Percentiles rank a stretch among this genome's conserved stretches.
phyloP scores from a whole-genome alignment of 2,113 vertebrate genomes.

The Tetrao urogallus region DNA sequence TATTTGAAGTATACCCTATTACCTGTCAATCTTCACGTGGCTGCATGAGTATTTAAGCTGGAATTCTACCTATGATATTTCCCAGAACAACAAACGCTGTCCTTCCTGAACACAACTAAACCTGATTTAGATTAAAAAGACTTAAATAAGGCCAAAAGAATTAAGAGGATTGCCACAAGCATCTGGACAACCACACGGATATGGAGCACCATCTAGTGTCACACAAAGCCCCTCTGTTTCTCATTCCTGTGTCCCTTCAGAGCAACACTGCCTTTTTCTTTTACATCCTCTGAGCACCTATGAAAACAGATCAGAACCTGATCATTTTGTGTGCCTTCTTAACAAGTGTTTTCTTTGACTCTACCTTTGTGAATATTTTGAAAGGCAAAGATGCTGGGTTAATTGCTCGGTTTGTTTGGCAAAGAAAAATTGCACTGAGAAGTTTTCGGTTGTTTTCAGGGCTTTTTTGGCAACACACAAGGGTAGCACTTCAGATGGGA shows the following conservation, averaged over 20 bases:
- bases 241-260: no score
- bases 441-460: background rate
- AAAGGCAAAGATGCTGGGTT: background rate
- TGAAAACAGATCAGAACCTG: background rate
- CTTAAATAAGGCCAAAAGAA: background rate
- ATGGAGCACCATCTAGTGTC: background rate
- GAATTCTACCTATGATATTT: background rate
- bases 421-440: background rate
- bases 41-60: background rate
- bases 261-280: background rate
- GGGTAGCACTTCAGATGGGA: background rate
- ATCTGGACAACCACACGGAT: background rate
- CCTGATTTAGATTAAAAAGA: background rate
- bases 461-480: background rate
- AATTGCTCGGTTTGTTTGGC: background rate
- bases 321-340: accelerated
- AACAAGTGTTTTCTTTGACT: background rate
- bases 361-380: background rate
- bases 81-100: conserved; percentile 5
- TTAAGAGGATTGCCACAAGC: background rate
- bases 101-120: background rate
- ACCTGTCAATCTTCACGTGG: no score
- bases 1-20: background rate
- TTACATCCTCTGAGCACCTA: accelerated
- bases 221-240: background rate